Conservation (phyloP, 1,140 invertebrate species). For the Nebria ingens region DNA sequence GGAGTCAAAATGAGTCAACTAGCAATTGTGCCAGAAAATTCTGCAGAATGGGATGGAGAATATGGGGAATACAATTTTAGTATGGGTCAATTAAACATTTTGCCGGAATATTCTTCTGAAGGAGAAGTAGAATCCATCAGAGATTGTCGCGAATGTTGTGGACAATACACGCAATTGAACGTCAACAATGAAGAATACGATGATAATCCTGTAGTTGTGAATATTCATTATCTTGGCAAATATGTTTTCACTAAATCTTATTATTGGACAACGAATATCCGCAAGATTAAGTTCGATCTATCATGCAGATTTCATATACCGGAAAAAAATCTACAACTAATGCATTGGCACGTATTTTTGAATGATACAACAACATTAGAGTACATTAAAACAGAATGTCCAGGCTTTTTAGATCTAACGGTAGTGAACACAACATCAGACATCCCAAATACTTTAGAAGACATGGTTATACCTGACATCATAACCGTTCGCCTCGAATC, state of each 20-base stretch:
- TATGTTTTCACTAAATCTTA: neutral
- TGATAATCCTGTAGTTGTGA: neutral
- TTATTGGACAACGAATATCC: neutral
- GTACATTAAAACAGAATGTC: neutral
- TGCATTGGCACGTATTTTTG: neutral
- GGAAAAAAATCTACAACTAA: neutral
- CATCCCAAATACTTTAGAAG: constrained; percentile 25
- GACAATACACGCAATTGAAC: neutral
- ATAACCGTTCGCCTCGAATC: constrained; percentile 39
- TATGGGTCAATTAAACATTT: neutral
- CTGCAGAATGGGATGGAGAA: too few relatives aligned
- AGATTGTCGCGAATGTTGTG: neutral
- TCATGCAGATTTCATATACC: neutral
- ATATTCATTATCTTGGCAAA: neutral
- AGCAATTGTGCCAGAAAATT: neutral
- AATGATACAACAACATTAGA: neutral
- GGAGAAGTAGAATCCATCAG: neutral
- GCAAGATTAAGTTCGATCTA: neutral
- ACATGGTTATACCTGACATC: constrained; percentile 40
- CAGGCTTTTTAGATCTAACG: neutral
- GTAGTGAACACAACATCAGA: neutral
- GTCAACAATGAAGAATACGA: neutral
- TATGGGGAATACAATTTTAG: too few relatives aligned
- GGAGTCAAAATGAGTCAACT: neutral
- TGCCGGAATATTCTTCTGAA: neutral